These are phyloP conservation scores for Xenopus petersii DNA, from an alignment of 2,797 vertebrate genomes.

Conservation along the genomic window DNA sequence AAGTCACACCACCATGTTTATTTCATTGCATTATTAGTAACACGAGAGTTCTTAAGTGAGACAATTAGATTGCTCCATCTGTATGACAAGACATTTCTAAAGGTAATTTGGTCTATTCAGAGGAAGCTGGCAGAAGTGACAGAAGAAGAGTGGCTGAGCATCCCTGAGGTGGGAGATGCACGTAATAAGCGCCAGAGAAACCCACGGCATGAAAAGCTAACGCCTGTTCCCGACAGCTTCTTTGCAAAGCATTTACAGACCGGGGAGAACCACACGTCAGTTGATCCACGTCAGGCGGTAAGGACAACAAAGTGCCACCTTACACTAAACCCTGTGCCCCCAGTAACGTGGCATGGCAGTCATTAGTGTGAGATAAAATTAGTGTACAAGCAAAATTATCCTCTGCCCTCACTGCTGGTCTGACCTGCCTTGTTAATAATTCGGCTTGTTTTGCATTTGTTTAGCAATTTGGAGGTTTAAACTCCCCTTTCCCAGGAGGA, in stretches of 20 bases:
- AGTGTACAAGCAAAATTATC: too few relatives aligned
- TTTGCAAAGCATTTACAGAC: slow-evolving; percentile 95
- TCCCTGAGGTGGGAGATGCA: slow-evolving; percentile 96
- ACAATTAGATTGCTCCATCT: too few relatives aligned
- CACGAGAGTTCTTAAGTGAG: too few relatives aligned
- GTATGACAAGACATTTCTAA: too few relatives aligned
- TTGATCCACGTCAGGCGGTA: slow-evolving; percentile 90
- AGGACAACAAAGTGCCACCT: slow-evolving; percentile 48
- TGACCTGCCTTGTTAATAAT: too few relatives aligned
- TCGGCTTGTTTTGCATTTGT: not conserved
- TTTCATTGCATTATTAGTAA: too few relatives aligned
- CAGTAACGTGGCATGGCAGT: too few relatives aligned
- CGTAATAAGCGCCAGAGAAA: slow-evolving; percentile 96
- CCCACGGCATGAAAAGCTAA: slow-evolving; percentile 93
- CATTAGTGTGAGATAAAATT: too few relatives aligned
- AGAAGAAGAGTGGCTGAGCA: slow-evolving; percentile 96
- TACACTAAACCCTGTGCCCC: not conserved
- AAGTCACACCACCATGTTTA: too few relatives aligned
- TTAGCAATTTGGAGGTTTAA: slow-evolving; percentile 81
- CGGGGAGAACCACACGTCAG: slow-evolving; percentile 86
- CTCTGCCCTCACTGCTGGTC: too few relatives aligned
- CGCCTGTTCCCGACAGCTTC: slow-evolving; percentile 95
- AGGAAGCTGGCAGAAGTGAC: slow-evolving; percentile 92
- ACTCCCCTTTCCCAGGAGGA: slow-evolving; percentile 80
- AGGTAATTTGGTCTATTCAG: slow-evolving; percentile 58